These are phyloP conservation scores for Latrodectus geometricus DNA, from an alignment of 1,140 invertebrate species.

Conservation along the genomic window DNA sequence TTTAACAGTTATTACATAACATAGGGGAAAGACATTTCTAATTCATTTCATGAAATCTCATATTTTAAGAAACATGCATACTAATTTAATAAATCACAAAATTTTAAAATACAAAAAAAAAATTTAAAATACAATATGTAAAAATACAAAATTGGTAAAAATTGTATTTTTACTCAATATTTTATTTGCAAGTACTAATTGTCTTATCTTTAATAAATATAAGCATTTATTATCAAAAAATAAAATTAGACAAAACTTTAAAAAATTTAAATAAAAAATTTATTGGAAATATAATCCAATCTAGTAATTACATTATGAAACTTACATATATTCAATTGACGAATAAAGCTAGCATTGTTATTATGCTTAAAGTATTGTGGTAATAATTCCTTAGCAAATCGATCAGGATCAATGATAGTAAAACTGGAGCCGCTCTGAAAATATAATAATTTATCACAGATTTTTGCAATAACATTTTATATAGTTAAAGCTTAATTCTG, in stretches of 20 bases:
- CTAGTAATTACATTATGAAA: slow-evolving; percentile 63
- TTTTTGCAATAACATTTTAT: too few species aligned
- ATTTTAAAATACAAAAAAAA: too few species aligned
- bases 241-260: not conserved
- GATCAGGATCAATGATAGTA: slow-evolving; percentile 91
- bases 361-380: slow-evolving; percentile 97
- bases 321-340: slow-evolving; percentile 99
- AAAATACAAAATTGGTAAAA: too few species aligned
- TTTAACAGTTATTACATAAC: too few species aligned
- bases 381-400: slow-evolving; percentile 92
- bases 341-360: slow-evolving; percentile 97
- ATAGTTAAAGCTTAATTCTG: too few species aligned
- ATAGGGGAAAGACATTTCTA: too few species aligned
- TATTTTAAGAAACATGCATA: too few species aligned
- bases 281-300: not conserved
- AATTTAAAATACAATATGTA: too few species aligned
- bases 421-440: slow-evolving; percentile 90
- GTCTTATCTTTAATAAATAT: slow-evolving; percentile 61
- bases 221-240: not conserved
- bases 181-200: too few species aligned
- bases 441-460: not conserved
- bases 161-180: too few species aligned
- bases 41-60: too few species aligned
- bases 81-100: too few species aligned
- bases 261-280: not conserved